A percentile compares a stretch with the other conserved stretches of the same genome.
Conservation (phyloP, 2,797 vertebrate species). For the Rhyacichthys aspro region DNA sequence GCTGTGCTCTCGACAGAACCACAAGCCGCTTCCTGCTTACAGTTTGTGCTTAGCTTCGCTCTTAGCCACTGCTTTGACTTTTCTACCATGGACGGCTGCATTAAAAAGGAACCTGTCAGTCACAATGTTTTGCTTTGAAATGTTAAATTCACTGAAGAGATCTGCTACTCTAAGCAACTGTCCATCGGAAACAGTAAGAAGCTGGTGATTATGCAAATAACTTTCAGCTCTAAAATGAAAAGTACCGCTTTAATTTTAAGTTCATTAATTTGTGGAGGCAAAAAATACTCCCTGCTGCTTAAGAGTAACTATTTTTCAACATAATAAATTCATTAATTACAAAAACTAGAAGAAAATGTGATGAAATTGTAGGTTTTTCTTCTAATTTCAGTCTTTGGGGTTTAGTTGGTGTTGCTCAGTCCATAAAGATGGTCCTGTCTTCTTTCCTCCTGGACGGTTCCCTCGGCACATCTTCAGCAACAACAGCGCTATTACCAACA, state of each 20-base stretch:
- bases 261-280: slow-evolving; percentile 29
- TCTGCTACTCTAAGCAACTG: slow-evolving; percentile 16
- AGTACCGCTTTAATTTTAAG: slow-evolving; percentile 31
- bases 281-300: slow-evolving; percentile 11
- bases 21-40: slow-evolving; percentile 31
- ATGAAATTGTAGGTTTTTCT: neutral
- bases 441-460: slow-evolving; percentile 29
- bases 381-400: slow-evolving; percentile 25
- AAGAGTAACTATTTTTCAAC: too few species aligned
- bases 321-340: too few species aligned
- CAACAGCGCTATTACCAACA: slow-evolving; percentile 47
- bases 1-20: slow-evolving; percentile 14
- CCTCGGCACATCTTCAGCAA: slow-evolving; percentile 28
- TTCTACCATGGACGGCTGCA: neutral
- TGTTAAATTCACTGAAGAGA: slow-evolving; percentile 23
- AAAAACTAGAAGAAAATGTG: neutral
- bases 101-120: slow-evolving; percentile 20
- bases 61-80: neutral
- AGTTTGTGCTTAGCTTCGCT: neutral
- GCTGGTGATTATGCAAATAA: slow-evolving; percentile 31
- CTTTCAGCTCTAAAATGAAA: slow-evolving; percentile 35
- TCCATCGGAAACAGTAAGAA: slow-evolving; percentile 22
- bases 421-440: slow-evolving; percentile 44
- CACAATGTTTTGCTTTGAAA: slow-evolving; percentile 7
- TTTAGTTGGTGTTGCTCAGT: slow-evolving; percentile 44